phyloP scores from a whole-genome alignment of 2,113 vertebrate genomes.

The Rhinolophus sinicus region DNA sequence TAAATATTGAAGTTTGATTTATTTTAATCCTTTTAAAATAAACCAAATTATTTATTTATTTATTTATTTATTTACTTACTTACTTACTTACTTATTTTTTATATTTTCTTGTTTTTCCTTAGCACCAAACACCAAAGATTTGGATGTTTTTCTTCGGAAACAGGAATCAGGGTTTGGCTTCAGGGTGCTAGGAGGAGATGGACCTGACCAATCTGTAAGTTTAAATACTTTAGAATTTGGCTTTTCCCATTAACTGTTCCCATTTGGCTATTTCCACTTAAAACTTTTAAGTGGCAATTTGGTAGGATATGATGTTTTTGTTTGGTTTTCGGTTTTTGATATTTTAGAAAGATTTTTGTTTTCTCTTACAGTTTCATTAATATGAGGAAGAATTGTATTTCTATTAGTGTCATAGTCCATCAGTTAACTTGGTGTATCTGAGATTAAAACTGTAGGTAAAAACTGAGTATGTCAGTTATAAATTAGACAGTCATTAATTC shows the following conservation, averaged over 20 bases:
- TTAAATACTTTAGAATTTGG: not conserved
- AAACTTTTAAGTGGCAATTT: not conserved
- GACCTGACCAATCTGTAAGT: constrained; percentile 97
- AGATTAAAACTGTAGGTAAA: not conserved
- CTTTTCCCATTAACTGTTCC: not conserved
- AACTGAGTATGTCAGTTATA: not conserved
- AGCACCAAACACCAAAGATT: constrained; percentile 96
- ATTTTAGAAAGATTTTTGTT: not conserved
- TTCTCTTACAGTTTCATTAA: not conserved
- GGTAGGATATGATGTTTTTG: not conserved
- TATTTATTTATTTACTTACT: not conserved
- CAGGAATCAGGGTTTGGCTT: constrained; percentile 99
- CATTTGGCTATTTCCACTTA: not conserved
- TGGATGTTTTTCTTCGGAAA: constrained; percentile 97
- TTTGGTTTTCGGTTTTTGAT: not conserved
- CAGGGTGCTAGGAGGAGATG: constrained; percentile 97
- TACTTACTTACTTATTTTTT: not conserved
- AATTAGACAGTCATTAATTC: not conserved
- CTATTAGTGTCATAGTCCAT: not conserved
- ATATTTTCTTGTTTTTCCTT: constrained; percentile 64
- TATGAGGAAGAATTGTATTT: not conserved
- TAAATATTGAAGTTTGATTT: constrained; percentile 22
- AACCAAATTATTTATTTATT: constrained; percentile 14
- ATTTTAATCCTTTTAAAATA: constrained; percentile 41
- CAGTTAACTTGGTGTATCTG: not conserved